Percentiles rank a stretch among this genome's conserved stretches.
Evolutionary conservation across 2,113 vertebrate species (phyloP).

Genomic region (Dissostichus mawsoni): DNA sequence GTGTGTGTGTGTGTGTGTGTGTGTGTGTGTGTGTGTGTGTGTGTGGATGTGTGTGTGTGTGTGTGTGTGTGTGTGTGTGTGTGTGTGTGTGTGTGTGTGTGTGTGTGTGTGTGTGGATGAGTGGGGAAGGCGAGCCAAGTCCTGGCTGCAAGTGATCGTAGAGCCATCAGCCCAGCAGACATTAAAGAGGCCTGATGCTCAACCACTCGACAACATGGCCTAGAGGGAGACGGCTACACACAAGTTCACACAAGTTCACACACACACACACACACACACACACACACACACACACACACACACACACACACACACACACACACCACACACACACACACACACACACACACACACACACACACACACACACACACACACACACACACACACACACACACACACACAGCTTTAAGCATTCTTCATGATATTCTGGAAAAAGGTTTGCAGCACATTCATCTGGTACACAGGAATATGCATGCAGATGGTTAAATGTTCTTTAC

Average conservation of each 20-base stretch:
- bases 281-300: not conserved
- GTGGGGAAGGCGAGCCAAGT: constrained; percentile 11
- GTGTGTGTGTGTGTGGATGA: not conserved
- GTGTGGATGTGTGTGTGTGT: constrained; percentile 2
- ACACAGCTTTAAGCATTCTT: constrained; percentile 15
- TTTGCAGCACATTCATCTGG: not conserved
- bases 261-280: constrained; percentile 10
- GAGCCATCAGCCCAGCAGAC: constrained; percentile 46
- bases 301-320: constrained; percentile 16
- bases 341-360: too few relatives aligned
- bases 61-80: not conserved
- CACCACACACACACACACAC: not conserved
- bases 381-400: constrained; percentile 19
- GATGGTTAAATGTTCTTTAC: too few relatives aligned
- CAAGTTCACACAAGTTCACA: constrained; percentile 8
- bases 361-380: not conserved
- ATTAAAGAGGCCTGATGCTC: constrained; percentile 57
- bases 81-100: constrained; percentile 10
- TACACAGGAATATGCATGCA: not conserved
- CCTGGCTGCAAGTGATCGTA: constrained; percentile 42
- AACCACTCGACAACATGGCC: constrained; percentile 53
- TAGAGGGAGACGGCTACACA: constrained; percentile 21
- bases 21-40: not conserved
- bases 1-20: not conserved
- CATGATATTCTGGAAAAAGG: constrained; percentile 2